Evolutionary conservation across 1,140 invertebrate genomes (phyloP), one percentile per base, ranked within the genome.

Genomic region (Calliopsis andreniformis): DNA sequence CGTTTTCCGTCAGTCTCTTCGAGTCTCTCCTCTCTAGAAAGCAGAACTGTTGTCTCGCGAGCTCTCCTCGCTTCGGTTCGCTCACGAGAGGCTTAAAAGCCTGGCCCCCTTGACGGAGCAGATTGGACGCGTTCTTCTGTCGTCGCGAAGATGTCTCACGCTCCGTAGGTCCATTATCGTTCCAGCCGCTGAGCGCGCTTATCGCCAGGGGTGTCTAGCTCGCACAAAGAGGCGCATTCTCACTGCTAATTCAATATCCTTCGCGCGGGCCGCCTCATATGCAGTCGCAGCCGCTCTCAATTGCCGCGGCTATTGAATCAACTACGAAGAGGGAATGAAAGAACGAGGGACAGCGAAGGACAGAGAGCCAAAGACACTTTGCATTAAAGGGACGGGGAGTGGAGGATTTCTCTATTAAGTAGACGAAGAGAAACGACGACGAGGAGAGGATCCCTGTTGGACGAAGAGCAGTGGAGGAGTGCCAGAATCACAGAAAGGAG

Each of bases 171-270:
- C 67, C 42, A 70, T 70, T 59, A 58, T 59, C 55, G 14, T 14
- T n/a, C 12, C 28, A 12, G 39, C 30, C 47, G 23, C 14, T 25
- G 5, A 20, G 4, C 18, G 23, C 39, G 39, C 28, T 59, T 45
- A 45, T 47, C 55, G 55, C 12, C 6, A 7, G 20, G 35, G 7
- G 4, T 14, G 58, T 35, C 23, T n/a, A 32, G 12, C 0, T 25
- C 0, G 43, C 39, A 42, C 71, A 47, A 75, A 56, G 42, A 20
- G 20, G n/a, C 18, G 71, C 51, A 43, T 75, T 66, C 62, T 47
- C 62, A 5, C 30, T 28, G 51, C 51, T 75, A 75, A 75, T 75
- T 67, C 35, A 47, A 75, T 67, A 67, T 67, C 32, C 35, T n/a
- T 66, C 28, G 28, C 42, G 39, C 28, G 35, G 28, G 16, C 7